These are phyloP conservation scores for Caenorhabditis inopinata DNA, from an alignment of 1,140 invertebrate genomes.

Conservation along the genomic window DNA sequence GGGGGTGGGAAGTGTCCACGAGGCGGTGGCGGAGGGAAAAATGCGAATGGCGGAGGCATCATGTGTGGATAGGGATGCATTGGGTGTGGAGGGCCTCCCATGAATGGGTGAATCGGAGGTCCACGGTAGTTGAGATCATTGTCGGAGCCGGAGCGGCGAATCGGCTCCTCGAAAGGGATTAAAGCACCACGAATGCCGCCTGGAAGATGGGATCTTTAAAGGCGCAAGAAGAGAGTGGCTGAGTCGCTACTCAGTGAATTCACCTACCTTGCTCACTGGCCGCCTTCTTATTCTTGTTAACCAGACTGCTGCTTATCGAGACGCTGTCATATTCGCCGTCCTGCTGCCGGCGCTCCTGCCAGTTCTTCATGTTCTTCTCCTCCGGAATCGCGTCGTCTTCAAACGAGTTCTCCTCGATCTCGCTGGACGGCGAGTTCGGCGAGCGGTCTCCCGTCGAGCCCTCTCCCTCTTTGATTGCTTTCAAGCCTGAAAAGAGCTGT, in stretches of 20 bases:
- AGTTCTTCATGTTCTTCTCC: conserved; percentile 30
- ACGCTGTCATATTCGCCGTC: conserved; percentile 62
- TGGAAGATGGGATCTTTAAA: background rate
- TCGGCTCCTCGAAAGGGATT: conserved; percentile 45
- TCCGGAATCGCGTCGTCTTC: conserved; percentile 48
- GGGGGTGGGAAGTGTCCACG: background rate
- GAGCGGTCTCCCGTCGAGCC: conserved; percentile 53
- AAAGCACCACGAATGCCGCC: conserved; percentile 29
- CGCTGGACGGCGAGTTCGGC: conserved; percentile 27
- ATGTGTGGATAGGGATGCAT: conserved; percentile 26
- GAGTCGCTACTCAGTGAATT: no score
- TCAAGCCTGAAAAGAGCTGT: conserved; percentile 22
- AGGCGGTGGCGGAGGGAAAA: conserved; percentile 41
- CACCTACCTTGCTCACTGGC: conserved; percentile 38
- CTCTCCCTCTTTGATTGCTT: conserved; percentile 51
- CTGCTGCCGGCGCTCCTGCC: conserved; percentile 61
- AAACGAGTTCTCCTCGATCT: conserved; percentile 37
- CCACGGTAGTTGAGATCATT: conserved; percentile 35
- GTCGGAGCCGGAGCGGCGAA: conserved; percentile 34
- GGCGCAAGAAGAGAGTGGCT: background rate
- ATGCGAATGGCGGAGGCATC: conserved; percentile 3
- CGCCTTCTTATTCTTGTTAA: conserved; percentile 41
- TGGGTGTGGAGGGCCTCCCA: conserved; percentile 37
- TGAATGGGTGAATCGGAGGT: conserved; percentile 36
- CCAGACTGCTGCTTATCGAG: conserved; percentile 49